These are phyloP conservation scores for Lithophane socia DNA, from an alignment of 2,888 invertebrate genomes.

Conservation along the genomic window DNA sequence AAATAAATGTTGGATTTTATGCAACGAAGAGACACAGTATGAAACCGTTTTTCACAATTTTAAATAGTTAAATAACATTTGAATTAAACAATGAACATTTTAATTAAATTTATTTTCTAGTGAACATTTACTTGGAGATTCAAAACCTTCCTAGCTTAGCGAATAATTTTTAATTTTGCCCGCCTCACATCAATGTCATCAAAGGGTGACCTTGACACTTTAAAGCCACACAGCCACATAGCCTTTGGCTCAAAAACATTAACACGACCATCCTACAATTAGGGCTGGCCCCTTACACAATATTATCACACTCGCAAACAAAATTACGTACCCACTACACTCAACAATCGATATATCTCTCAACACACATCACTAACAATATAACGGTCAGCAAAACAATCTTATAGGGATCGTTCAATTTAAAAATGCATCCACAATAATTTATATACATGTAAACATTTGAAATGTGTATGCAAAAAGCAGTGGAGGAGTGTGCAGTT, in stretches of 20 bases:
- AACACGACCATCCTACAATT: constrained; percentile 4
- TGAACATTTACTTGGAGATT: constrained; percentile 9
- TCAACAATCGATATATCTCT: constrained; percentile 64
- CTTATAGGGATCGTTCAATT: background rate
- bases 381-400: constrained; percentile 62
- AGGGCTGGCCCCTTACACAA: constrained; percentile 33
- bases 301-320: constrained; percentile 52
- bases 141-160: constrained; percentile 8
- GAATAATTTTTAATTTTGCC: constrained; percentile 7
- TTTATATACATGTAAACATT: background rate
- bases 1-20: too few species aligned
- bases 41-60: too few species aligned
- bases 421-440: background rate
- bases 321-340: constrained; percentile 68
- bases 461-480: background rate
- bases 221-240: constrained; percentile 2
- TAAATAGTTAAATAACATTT: background rate
- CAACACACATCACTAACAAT: constrained; percentile 43
- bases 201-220: background rate
- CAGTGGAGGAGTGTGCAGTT: background rate
- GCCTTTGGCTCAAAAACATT: constrained; percentile 22
- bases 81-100: background rate
- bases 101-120: background rate
- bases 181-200: background rate
- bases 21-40: too few species aligned